phyloP scores from a whole-genome alignment of 2,888 invertebrate species.

The Oligia fasciuncula region DNA sequence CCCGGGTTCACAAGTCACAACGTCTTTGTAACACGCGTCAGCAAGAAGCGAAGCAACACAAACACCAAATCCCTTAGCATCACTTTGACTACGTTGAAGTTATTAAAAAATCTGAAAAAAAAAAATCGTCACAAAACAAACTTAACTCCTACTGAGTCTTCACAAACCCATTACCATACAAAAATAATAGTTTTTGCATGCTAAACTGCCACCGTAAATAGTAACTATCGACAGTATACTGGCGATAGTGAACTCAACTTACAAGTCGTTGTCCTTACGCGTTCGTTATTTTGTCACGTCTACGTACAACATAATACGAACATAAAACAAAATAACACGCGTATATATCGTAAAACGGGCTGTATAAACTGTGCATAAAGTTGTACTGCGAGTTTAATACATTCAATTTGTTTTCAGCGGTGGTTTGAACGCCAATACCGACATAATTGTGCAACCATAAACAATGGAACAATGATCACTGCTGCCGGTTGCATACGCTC shows the following conservation, averaged over 20 bases:
- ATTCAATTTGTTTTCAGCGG: slow-evolving; percentile 85
- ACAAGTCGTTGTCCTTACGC: slow-evolving; percentile 58
- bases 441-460: slow-evolving; percentile 78
- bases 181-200: slow-evolving; percentile 45
- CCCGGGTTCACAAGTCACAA: slow-evolving; percentile 8
- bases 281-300: slow-evolving; percentile 59
- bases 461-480: slow-evolving; percentile 81
- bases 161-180: slow-evolving; percentile 18
- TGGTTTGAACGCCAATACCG: slow-evolving; percentile 69
- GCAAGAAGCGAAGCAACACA: background rate
- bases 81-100: background rate
- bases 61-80: background rate
- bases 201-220: slow-evolving; percentile 46
- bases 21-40: background rate
- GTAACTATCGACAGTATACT: slow-evolving; percentile 31
- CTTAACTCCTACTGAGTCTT: background rate
- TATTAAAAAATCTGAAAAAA: background rate
- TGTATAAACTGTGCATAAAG: slow-evolving; percentile 77
- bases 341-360: slow-evolving; percentile 79
- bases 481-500: slow-evolving; percentile 63
- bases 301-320: slow-evolving; percentile 69
- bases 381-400: slow-evolving; percentile 76
- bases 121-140: background rate
- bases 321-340: slow-evolving; percentile 82
- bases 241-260: slow-evolving; percentile 43